Conservation (phyloP, 2,888 invertebrate genomes). For the Fabriciana adippe region DNA sequence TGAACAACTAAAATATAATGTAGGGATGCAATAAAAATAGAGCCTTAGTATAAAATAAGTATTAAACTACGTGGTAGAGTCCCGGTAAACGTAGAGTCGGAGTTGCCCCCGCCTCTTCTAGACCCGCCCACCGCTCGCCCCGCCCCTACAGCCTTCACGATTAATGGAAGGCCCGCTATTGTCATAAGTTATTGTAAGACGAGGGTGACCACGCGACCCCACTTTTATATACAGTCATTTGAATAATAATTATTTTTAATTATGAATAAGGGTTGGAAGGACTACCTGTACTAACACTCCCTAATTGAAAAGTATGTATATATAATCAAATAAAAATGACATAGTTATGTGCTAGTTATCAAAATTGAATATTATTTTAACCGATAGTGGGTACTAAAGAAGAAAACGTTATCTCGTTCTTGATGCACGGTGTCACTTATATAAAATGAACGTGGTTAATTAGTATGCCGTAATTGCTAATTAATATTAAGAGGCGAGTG, state of each 20-base stretch:
- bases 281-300: too few relatives aligned
- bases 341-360: neutral
- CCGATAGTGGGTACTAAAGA: too few relatives aligned
- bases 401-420: slow-evolving; percentile 9
- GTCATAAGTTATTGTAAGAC: slow-evolving; percentile 31
- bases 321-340: too few relatives aligned
- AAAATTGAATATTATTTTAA: neutral
- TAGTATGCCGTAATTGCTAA: slow-evolving; percentile 14
- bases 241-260: neutral
- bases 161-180: slow-evolving; percentile 34
- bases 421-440: neutral
- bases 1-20: slow-evolving; percentile 8
- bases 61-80: slow-evolving; percentile 5
- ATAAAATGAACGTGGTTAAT: slow-evolving; percentile 11
- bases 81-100: slow-evolving; percentile 34
- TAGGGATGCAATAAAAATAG: slow-evolving; percentile 10
- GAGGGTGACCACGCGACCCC: slow-evolving; percentile 20
- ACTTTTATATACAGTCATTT: neutral
- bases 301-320: too few relatives aligned
- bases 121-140: slow-evolving; percentile 28
- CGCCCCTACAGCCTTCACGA: slow-evolving; percentile 32
- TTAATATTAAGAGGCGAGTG: slow-evolving; percentile 12
- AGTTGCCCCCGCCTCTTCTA: slow-evolving; percentile 43
- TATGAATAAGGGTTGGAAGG: neutral
- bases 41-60: slow-evolving; percentile 8